Evolutionary conservation across 2,888 invertebrate species (phyloP).

Genomic region (Clanis bilineata): DNA sequence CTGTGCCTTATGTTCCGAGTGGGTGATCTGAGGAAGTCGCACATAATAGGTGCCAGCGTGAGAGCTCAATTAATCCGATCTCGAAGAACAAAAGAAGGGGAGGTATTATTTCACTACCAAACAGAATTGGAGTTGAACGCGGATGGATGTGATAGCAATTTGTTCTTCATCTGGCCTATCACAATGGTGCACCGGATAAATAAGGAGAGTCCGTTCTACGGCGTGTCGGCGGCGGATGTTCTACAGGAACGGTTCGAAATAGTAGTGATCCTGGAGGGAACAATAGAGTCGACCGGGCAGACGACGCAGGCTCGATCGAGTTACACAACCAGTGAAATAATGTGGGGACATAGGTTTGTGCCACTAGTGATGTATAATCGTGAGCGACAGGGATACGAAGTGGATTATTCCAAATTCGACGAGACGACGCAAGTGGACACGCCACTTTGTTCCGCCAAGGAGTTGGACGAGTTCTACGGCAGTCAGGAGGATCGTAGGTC

Average conservation of each 20-base stretch:
- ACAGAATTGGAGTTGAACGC: constrained; percentile 87
- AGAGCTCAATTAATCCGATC: constrained; percentile 91
- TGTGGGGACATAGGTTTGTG: constrained; percentile 91
- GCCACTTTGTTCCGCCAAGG: constrained; percentile 88
- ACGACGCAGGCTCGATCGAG: constrained; percentile 89
- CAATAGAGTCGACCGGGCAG: constrained; percentile 90
- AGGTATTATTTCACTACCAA: constrained; percentile 90
- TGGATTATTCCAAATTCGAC: constrained; percentile 92
- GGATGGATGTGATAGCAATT: constrained; percentile 90
- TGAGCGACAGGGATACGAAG: constrained; percentile 88
- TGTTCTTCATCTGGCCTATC: constrained; percentile 97
- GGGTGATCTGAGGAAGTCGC: constrained; percentile 94
- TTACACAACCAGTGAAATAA: constrained; percentile 89
- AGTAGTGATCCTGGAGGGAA: constrained; percentile 91
- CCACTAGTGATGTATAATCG: constrained; percentile 89
- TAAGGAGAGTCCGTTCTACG: constrained; percentile 91
- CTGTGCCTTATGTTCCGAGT: constrained; percentile 93
- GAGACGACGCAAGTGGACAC: constrained; percentile 90
- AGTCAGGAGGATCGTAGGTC: constrained; percentile 80
- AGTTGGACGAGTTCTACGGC: constrained; percentile 84
- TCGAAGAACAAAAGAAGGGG: constrained; percentile 93
- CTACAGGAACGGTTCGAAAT: constrained; percentile 91
- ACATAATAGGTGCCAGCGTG: constrained; percentile 94
- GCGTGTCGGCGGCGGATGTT: constrained; percentile 91
- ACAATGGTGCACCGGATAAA: constrained; percentile 94